These are phyloP conservation scores for Alouatta palliata DNA, from an alignment of 2,113 vertebrate species.

Conservation along the genomic window DNA sequence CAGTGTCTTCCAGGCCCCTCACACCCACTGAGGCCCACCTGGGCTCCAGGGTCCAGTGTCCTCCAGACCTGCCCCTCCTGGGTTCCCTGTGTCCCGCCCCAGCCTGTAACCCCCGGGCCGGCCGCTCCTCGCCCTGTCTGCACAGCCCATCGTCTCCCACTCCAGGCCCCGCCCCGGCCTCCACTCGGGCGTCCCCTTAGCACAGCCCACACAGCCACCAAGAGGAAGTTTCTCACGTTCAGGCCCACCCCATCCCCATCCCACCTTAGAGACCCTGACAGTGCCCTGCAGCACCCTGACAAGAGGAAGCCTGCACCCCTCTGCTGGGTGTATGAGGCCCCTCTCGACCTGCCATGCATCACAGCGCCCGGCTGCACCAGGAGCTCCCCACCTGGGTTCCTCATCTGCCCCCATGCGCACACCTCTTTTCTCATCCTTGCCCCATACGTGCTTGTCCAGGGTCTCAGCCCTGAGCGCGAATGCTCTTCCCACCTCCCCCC, in stretches of 20 bases:
- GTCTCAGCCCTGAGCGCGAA: not conserved
- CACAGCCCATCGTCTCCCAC: too few relatives aligned
- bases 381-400: not conserved
- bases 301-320: not conserved
- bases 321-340: not conserved
- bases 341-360: not conserved
- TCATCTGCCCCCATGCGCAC: rapidly evolving
- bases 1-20: not conserved
- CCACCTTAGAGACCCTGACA: not conserved
- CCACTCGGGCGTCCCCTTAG: rapidly evolving
- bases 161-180: not conserved
- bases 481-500: rapidly evolving
- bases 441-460: not conserved
- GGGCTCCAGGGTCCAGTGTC: not conserved
- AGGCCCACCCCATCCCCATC: rapidly evolving
- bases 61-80: not conserved
- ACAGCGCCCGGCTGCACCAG: rapidly evolving
- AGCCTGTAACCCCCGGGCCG: not conserved
- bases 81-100: not conserved
- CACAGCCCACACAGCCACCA: not conserved
- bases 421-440: not conserved
- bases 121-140: rapidly evolving
- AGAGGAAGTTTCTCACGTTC: not conserved
- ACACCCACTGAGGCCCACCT: not conserved
- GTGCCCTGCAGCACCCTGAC: rapidly evolving